Conservation (phyloP, 1,140 invertebrate genomes). For the Sminthurides bifidus region DNA sequence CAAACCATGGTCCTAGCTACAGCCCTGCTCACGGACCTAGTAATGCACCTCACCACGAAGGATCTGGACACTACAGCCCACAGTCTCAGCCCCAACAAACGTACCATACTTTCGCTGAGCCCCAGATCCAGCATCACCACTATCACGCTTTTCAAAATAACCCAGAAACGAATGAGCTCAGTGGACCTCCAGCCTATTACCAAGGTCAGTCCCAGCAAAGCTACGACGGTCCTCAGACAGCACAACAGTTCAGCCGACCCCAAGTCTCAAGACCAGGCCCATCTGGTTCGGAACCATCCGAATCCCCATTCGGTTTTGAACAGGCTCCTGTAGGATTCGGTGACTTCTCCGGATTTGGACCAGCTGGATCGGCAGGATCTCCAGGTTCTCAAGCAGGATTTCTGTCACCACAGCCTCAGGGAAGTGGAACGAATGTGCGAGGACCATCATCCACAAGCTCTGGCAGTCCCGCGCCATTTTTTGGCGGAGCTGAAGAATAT, state of each 20-base stretch:
- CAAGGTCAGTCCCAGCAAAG: neutral
- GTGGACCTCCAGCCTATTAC: neutral
- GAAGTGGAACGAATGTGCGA: neutral
- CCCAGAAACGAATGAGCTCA: neutral
- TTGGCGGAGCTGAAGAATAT: constrained; percentile 17
- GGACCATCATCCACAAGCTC: neutral
- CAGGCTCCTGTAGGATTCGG: neutral
- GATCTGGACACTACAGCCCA: neutral
- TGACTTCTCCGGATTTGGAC: neutral
- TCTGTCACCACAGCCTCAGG: neutral
- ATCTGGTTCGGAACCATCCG: no score
- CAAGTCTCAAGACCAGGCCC: neutral
- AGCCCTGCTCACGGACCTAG: neutral
- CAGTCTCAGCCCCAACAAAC: neutral
- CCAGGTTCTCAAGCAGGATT: neutral
- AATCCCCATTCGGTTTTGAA: no score
- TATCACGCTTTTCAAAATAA: neutral
- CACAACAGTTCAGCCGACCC: neutral
- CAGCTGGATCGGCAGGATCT: neutral
- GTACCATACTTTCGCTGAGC: neutral
- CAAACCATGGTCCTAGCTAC: no score
- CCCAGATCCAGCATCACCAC: neutral
- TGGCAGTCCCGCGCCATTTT: neutral
- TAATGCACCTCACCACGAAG: neutral
- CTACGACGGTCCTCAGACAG: neutral